Evolutionary conservation across 2,888 invertebrate genomes (phyloP), one percentile per base, ranked within the genome.

Genomic region (Drosophila nr. perissopoda): DNA sequence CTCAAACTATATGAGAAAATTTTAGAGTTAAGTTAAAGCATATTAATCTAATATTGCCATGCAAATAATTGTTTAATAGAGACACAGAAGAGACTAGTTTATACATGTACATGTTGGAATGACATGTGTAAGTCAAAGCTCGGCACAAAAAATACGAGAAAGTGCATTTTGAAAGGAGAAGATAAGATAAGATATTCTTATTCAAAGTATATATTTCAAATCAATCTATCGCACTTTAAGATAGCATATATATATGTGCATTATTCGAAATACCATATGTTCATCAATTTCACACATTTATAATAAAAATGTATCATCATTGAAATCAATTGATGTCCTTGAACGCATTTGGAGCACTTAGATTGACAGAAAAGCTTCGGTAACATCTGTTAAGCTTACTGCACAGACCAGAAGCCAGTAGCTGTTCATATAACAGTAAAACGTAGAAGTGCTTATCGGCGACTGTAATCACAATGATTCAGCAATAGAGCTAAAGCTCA

Each of bases 391-490:
- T 46, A 21, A 29, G 27, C 18, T 29, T 13, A n/a, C 16, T 34
- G 48, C 10, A 6, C 16, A 54, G 27, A 27, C 53, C 34, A 13
- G 36, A 48, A 52, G 53, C 38, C 34, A n/a, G 53, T 16, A 8
- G 34, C n/a, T 5, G 10, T 21, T 25, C 16, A 25, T n/a, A 33
- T 48, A 61, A 42, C 42, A 31, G 29, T 63, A 56, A 40, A 70
- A 46, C 63, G 57, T 48, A 61, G 54, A 62, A 29, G 54, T 29
- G 58, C 27, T 57, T 65, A 76, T 80, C 77, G 38, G 27, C 10
- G 49, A 57, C 18, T 33, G 54, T 49, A 65, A 65, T 68, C 68
- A 40, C 11, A 31, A 69, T 78, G 76, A 78, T 34, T 80, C 67
- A 71, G 67, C 76, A 80, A 3, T 13, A 40, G 34, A 40, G 13